Evolutionary conservation across 2,797 vertebrate species (phyloP).

Genomic region (Pangasius krempfi): DNA sequence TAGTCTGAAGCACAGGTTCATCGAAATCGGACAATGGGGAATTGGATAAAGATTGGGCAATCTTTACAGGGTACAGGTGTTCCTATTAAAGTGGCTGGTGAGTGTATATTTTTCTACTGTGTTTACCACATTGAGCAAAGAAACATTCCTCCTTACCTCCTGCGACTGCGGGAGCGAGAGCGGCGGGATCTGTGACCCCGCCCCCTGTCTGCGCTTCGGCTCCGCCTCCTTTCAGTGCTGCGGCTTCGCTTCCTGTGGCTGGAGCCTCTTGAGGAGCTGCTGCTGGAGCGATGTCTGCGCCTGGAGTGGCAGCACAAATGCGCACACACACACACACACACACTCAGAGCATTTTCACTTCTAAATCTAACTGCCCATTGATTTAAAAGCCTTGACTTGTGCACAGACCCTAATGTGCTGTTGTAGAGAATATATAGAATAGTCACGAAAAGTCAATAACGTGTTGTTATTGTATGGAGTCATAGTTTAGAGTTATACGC

Average conservation of each 20-base stretch:
- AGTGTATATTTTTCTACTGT: background rate
- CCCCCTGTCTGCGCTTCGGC: slow-evolving; percentile 79
- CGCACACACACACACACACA: background rate
- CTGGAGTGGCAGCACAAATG: slow-evolving; percentile 69
- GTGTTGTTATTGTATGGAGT: background rate
- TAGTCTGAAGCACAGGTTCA: background rate
- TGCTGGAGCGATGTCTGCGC: slow-evolving; percentile 86
- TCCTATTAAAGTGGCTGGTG: slow-evolving; percentile 4
- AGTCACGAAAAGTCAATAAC: background rate
- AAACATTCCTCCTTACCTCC: slow-evolving; percentile 76
- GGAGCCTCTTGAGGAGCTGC: slow-evolving; percentile 91
- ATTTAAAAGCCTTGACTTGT: background rate
- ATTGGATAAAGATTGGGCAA: background rate
- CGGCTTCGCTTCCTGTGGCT: slow-evolving; percentile 85
- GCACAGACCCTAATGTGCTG: background rate
- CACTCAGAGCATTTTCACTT: background rate
- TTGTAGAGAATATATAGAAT: background rate
- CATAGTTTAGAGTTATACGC: background rate
- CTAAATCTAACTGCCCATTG: background rate
- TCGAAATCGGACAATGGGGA: background rate
- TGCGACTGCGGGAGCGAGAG: slow-evolving; percentile 84
- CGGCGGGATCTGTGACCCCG: slow-evolving; percentile 81
- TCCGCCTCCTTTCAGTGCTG: slow-evolving; percentile 79
- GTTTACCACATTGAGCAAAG: background rate
- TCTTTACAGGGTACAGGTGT: background rate